Evolutionary conservation across 2,113 vertebrate species (phyloP), one percentile per base, ranked within the genome.

Genomic region (Etheostoma spectabile): DNA sequence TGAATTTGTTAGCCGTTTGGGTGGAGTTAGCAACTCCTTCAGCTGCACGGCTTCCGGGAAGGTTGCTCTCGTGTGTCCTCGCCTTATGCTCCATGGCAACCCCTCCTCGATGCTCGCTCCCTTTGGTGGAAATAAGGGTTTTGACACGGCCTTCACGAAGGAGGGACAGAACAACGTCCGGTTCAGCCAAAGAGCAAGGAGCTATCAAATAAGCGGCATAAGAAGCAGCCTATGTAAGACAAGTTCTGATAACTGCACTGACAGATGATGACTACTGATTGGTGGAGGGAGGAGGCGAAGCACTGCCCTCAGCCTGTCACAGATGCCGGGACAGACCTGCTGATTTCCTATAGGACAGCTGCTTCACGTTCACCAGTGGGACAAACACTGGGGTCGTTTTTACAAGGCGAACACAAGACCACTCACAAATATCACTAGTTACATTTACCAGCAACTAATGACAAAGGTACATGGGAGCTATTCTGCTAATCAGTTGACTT

Each of bases 171-270:
- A 42, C 38, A 11, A 42, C 38, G 10, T 42, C 38, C 38, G 38
- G 38, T 42, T 42, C 38, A 42, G 35, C 35, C 35, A 8, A 10
- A 8, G 8, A 38, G 35, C 35, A 8, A 38, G 38, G 38, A 11
- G 38, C 38, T 42, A 42, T 11, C 38, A 42, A 42, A 42, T 10
- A 42, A 42, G 38, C 38, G 2, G 3, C 38, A 11, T 42, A 10
- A 42, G 8, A 42, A 42, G 38, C 38, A 11, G 38, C 38, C 38
- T 42, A 11, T 42, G 38, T 42, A 87, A 59, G 75, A 84, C 15
- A 16, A 83, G 71, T 56, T 80, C 53, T 56, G 77, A 83, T n/a
- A 51, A 16, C 66, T 85, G 86, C 89, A 89, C 91, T 91, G 84
- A 89, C 13, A 12, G 33, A 71, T 14, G 60, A 60, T 67, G 61